Evolutionary conservation across 2,113 vertebrate genomes (phyloP).

Genomic region (Oryctolagus cuniculus): DNA sequence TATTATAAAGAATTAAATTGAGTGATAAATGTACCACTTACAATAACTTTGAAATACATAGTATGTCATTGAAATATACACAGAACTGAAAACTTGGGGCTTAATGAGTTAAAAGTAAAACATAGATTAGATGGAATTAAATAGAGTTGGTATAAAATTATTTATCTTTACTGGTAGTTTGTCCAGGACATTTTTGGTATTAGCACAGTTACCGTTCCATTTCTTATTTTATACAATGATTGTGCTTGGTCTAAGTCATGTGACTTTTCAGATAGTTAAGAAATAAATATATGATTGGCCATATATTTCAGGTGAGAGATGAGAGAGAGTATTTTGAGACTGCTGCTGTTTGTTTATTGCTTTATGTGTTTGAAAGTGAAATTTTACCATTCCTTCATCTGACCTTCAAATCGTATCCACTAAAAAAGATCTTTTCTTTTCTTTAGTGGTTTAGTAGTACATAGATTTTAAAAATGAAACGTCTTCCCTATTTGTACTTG

Average conservation of each 20-base stretch:
- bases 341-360: background rate
- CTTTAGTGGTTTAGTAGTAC: background rate
- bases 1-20: too few species aligned
- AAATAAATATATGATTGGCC: background rate
- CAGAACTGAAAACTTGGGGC: too few species aligned
- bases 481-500: constrained; percentile 33
- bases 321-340: background rate
- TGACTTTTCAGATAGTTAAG: constrained; percentile 7
- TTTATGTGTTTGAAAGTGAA: constrained; percentile 37
- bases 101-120: background rate
- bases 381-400: constrained; percentile 32
- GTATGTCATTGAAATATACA: too few species aligned
- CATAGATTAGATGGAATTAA: constrained; percentile 11
- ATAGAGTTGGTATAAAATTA: constrained; percentile 27
- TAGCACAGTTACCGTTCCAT: constrained; percentile 30
- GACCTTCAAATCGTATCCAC: constrained; percentile 50
- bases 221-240: constrained; percentile 24
- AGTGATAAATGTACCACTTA: too few species aligned
- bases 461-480: constrained; percentile 42
- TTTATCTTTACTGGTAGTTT: constrained; percentile 35
- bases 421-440: constrained; percentile 27
- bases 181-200: constrained; percentile 23
- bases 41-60: too few species aligned
- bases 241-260: background rate
- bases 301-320: background rate